Evolutionary conservation across 1,140 invertebrate genomes (phyloP).

Genomic region (Lepidurus packardi): DNA sequence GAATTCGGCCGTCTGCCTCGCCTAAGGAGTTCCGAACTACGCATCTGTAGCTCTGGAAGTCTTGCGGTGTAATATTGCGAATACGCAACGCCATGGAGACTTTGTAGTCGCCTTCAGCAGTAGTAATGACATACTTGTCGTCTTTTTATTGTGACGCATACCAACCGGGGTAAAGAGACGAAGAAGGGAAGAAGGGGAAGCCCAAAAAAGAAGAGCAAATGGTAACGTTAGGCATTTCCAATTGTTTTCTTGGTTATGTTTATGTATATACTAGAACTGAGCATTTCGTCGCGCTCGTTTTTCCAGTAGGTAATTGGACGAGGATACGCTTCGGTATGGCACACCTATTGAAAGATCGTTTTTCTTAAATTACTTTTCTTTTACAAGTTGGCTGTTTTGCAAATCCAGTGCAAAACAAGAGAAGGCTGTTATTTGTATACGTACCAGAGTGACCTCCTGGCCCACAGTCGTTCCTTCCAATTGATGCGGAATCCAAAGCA

Average conservation of each 20-base stretch:
- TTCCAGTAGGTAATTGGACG: slow-evolving; percentile 32
- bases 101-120: slow-evolving; percentile 33
- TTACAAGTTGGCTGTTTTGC: slow-evolving; percentile 31
- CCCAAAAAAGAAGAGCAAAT: not conserved
- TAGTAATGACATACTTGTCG: slow-evolving; percentile 27
- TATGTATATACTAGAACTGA: slow-evolving; percentile 22
- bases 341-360: not conserved
- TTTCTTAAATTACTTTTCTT: not conserved
- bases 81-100: slow-evolving; percentile 33
- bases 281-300: slow-evolving; percentile 31
- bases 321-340: slow-evolving; percentile 31
- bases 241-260: not conserved
- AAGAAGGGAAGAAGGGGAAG: not conserved
- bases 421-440: not conserved
- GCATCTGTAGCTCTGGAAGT: slow-evolving; percentile 33
- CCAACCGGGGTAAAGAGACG: not conserved
- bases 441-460: slow-evolving; percentile 26
- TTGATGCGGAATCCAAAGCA: slow-evolving; percentile 75
- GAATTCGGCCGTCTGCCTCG: slow-evolving; percentile 83
- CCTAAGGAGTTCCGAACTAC: slow-evolving; percentile 47
- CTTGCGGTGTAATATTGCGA: slow-evolving; percentile 16
- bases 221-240: not conserved
- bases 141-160: slow-evolving; percentile 27
- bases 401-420: too few species aligned
- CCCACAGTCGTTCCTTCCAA: slow-evolving; percentile 31